These are phyloP conservation scores for Fulica atra DNA, from an alignment of 2,113 vertebrate genomes.

Conservation along the genomic window DNA sequence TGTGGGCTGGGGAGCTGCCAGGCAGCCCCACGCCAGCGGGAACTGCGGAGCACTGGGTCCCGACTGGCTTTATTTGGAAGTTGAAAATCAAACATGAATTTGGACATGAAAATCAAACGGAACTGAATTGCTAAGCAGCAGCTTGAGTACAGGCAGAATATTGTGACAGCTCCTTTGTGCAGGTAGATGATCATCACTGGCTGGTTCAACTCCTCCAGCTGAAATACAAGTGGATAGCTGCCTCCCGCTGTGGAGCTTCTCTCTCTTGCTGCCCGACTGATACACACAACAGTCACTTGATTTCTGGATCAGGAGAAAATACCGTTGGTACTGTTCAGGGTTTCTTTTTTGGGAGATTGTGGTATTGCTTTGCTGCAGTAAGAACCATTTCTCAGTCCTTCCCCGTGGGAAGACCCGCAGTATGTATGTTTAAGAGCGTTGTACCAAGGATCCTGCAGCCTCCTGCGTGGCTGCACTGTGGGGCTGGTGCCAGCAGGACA, in stretches of 20 bases:
- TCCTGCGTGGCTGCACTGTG: not conserved
- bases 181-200: not conserved
- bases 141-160: not conserved
- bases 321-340: accelerated
- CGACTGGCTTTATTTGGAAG: not conserved
- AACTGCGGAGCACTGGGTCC: too few relatives aligned
- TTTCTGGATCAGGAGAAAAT: not conserved
- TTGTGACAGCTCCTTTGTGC: not conserved
- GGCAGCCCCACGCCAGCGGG: accelerated
- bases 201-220: constrained; percentile 79
- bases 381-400: not conserved
- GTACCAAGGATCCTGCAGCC: not conserved
- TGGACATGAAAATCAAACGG: not conserved
- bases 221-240: not conserved
- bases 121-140: not conserved
- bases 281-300: not conserved
- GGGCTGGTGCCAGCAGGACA: not conserved
- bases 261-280: not conserved
- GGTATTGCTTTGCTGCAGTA: not conserved
- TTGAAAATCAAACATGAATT: not conserved
- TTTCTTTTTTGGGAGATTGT: not conserved
- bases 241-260: not conserved
- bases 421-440: not conserved
- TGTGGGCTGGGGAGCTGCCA: not conserved
- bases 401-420: not conserved